Evolutionary conservation across 1,140 invertebrate genomes (phyloP), one percentile per base, ranked within the genome.

Genomic region (Plectrocnemia conspersa): DNA sequence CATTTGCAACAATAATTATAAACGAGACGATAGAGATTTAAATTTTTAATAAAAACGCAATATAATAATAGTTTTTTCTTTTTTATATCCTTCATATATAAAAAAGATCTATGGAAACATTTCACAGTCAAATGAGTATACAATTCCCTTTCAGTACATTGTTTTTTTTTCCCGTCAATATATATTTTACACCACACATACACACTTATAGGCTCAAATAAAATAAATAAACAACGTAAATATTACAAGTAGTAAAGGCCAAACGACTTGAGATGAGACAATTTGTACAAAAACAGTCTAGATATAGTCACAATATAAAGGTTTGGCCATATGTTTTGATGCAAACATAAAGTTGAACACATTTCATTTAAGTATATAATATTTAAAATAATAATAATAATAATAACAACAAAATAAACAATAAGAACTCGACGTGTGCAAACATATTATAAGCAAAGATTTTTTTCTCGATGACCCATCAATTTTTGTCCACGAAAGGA

Each of bases 191-290:
- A 36, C 25, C 40, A 32, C 29, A 32, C 29, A n/a, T 36, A 36
- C 11, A 22, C 35, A 15, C 10, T 16, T 36, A 32, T 4, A n/a
- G 15, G 16, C 44, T 47, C 33, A 47, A 47, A 47, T 47, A 47
- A 47, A 47, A 47, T 27, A 47, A 47, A 16, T 47, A 32, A 25
- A 47, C 44, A 47, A 47, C 32, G 40, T 25, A 49, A 49, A 49
- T 21, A 36, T n/a, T n/a, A n/a, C n/a, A n/a, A n/a, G n/a, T n/a
- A n/a, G n/a, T n/a, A n/a, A n/a, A n/a, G n/a, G n/a, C n/a, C n/a
- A n/a, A n/a, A n/a, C n/a, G n/a, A n/a, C n/a, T n/a, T n/a, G n/a
- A n/a, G n/a, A n/a, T n/a, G n/a, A n/a, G n/a, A n/a, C n/a, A n/a
- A n/a, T n/a, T n/a, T n/a, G n/a, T n/a, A n/a, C 2, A 4, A 42